Evolutionary conservation across 1,140 invertebrate genomes (phyloP), one percentile per base, ranked within the genome.

Genomic region (Drosophila virilis): DNA sequence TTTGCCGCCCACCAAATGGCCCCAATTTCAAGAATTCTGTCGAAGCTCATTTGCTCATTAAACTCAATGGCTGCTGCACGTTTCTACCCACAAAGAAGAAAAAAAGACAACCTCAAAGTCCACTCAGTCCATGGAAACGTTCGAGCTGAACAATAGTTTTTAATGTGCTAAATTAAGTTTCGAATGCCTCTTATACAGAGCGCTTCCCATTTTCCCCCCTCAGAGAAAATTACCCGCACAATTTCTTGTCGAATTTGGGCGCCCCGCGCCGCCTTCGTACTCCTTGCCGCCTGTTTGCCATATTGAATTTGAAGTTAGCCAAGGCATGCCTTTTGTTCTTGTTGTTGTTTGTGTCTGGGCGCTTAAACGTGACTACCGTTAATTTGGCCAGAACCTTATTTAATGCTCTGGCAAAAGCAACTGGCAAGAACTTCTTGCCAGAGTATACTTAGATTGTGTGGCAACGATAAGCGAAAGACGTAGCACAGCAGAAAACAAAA

Each of bases 111-210:
- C 8, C 32, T 13, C 46, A 33, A 40, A 35, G 51, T 35, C 50
- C 50, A 65, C 42, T 57, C 40, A 6, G 33, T 54, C 51, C 64
- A 48, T n/a, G 33, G 35, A 43, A n/a, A 15, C 12, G 45, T 28
- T 46, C 59, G 61, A 65, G 48, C 22, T 33, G 32, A 66, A 85
- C 82, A 85, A 85, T 86, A 82, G 78, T 81, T 85, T 85, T 85
- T 86, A 85, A 85, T 85, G 78, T 75, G 82, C 82, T 70, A 85
- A 85, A 85, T 85, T 85, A 85, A 85, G 82, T 85, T 85, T 84
- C 66, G 64, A 45, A 51, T 70, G 57, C 60, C 71, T 66, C 62
- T 57, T 58, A 17, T 22, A 51, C 37, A 13, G 37, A 45, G 45
- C 54, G 48, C 40, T 7, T 17, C 6, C 35, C 12, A 59, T 8